These are phyloP conservation scores for Hydrozoanthus tunicans DNA, from an alignment of 64 coral and sea anemone genomes.

Conservation along the genomic window DNA sequence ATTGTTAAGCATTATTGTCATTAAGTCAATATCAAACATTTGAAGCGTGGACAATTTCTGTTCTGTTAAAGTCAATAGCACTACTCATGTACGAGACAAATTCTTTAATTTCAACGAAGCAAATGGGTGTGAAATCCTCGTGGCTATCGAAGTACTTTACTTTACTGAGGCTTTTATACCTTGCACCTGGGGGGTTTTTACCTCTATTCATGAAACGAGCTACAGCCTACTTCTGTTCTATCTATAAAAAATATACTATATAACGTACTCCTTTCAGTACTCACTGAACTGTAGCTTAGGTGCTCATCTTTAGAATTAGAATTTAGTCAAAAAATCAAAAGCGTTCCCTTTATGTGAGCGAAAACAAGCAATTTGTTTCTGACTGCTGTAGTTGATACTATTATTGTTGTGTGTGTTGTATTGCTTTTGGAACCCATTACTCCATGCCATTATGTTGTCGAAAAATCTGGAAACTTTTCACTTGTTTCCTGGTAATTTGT, in stretches of 20 bases:
- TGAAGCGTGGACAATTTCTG: no score
- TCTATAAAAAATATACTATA: conserved; percentile 43
- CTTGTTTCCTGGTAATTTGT: conserved; percentile 53
- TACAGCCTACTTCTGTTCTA: not conserved
- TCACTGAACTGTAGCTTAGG: conserved; percentile 53
- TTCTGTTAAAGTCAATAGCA: no score
- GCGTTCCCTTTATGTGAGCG: conserved; percentile 29
- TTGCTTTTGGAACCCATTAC: conserved; percentile 40
- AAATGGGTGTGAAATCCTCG: no score
- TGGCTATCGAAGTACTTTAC: no score
- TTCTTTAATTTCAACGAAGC: no score
- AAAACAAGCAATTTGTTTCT: conserved; percentile 67
- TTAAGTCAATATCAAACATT: no score
- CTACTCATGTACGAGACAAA: no score
- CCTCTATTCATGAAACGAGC: no score
- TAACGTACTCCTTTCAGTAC: conserved; percentile 61
- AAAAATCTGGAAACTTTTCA: conserved; percentile 52
- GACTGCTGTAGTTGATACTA: conserved; percentile 62
- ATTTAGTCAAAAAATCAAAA: conserved; percentile 49
- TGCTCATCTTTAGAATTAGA: conserved; percentile 23
- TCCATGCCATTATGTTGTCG: conserved; percentile 46
- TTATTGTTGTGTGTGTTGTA: conserved; percentile 56
- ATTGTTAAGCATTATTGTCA: no score
- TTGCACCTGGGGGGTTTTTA: no score
- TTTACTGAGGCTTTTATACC: no score